Base-by-base conservation (phyloP, 1,140 invertebrate genomes). In the Zophobas morio region DNA sequence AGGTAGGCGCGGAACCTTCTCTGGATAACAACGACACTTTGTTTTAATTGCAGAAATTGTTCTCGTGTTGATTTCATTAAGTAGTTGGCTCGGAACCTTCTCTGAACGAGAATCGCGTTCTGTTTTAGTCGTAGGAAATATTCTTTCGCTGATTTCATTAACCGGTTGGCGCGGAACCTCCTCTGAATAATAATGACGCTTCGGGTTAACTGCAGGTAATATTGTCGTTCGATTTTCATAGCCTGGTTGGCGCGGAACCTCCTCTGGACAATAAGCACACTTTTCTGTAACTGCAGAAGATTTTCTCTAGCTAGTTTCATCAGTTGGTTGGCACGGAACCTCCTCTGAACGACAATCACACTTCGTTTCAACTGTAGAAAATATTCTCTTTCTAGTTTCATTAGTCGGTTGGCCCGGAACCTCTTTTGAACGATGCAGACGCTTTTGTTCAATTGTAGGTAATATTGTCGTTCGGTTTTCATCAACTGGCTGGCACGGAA, bases 181-280 rank as follows among this genome's bases (percentile, higher is more conserved):
- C 46, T 82, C 84, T 92, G 91, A 47, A 92, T 84, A 1, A 76
- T 71, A 5, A 85, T 80, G 35, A 84, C 84, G 4, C 87, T 83
- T 6, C 81, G 76, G 75, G 83, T 85, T 8, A 88, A 78, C 35
- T 74, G 32, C n/a, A 79, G 80, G 86, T 37, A 85, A 75, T 40
- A 56, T 57, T 75, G 79, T 81, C 71, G 36, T 34, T 84, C 78
- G 53, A 77, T 33, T 74, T 76, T 81, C 80, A 85, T 86, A 5
- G 84, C 37, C 72, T 70, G 76, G 5, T 80, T 82, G 47, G 86
- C 85, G 76, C 87, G 85, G 70, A 82, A 88, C 37, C 83, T 81
- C 3, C 80, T 78, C 63, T 82, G 82, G 54, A 84, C 78, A 33
- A 60, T 60, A 51, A 81, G 46, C 76, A 49, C 46, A 54, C 74